Conservation (phyloP, 2,888 invertebrate genomes). For the Hymenopus coronatus region DNA sequence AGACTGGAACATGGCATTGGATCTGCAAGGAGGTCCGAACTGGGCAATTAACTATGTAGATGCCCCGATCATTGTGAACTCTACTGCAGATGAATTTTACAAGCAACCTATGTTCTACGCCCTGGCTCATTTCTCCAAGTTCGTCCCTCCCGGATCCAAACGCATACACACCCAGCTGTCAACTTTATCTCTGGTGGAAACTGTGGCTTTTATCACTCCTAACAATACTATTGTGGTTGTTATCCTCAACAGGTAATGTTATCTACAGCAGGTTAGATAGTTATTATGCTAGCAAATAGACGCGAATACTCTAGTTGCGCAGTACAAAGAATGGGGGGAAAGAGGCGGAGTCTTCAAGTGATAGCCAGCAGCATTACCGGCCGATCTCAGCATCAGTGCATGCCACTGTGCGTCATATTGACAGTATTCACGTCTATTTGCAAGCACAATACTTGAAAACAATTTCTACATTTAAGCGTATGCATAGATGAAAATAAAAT, state of each 20-base stretch:
- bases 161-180: conserved; percentile 2
- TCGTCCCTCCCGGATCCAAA: conserved; percentile 21
- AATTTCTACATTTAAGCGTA: too few relatives aligned
- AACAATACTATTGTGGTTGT: conserved; percentile 20
- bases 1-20: conserved; percentile 85
- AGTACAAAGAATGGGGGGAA: too few relatives aligned
- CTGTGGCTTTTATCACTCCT: conserved; percentile 23
- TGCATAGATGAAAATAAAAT: too few relatives aligned
- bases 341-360: too few relatives aligned
- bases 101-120: conserved; percentile 75
- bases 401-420: too few relatives aligned
- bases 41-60: conserved; percentile 78
- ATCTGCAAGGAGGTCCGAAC: conserved; percentile 75
- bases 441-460: too few relatives aligned
- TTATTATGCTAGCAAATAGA: too few relatives aligned
- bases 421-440: too few relatives aligned
- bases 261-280: background rate
- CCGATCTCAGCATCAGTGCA: too few relatives aligned
- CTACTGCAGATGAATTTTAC: conserved; percentile 66
- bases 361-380: too few relatives aligned
- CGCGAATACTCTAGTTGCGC: too few relatives aligned
- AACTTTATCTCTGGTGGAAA: background rate
- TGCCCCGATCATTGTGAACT: conserved; percentile 69
- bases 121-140: conserved; percentile 27
- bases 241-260: conserved; percentile 18